Percentiles rank a stretch among this genome's conserved stretches.
Evolutionary conservation across 2,113 vertebrate genomes (phyloP).

Genomic region (Cyphomyrus discorhynchus): DNA sequence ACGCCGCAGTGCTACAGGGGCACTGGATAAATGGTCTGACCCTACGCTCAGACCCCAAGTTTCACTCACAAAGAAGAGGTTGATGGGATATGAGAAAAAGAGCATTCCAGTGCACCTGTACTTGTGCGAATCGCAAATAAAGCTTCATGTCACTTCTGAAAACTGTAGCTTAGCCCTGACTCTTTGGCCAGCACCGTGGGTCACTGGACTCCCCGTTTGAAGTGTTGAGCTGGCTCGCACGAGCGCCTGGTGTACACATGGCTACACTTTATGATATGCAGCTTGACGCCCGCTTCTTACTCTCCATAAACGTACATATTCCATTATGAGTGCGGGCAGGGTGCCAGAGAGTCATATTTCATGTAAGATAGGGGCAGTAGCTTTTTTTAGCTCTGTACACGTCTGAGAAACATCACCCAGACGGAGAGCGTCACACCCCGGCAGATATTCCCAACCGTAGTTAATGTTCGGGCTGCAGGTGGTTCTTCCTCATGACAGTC

Average conservation of each 20-base stretch:
- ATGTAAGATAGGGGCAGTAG: neutral
- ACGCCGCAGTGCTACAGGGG: neutral
- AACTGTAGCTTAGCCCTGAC: neutral
- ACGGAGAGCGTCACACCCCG: neutral
- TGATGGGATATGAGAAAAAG: neutral
- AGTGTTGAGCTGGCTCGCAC: neutral
- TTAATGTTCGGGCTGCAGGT: neutral
- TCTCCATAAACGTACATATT: neutral
- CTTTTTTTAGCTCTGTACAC: neutral
- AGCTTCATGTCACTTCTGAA: neutral
- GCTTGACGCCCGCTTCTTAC: neutral
- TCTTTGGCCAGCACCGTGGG: neutral
- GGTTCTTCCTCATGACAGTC: neutral
- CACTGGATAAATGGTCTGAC: neutral
- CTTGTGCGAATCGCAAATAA: neutral
- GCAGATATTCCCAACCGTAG: neutral
- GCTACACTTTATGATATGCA: neutral
- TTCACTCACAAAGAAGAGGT: neutral
- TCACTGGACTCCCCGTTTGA: neutral
- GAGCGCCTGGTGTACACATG: neutral
- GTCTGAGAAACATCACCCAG: neutral
- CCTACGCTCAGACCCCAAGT: neutral
- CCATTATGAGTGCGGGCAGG: neutral
- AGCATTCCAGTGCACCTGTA: neutral
- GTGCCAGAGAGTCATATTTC: neutral